Percentiles rank a stretch among this genome's conserved stretches.
These are phyloP conservation scores for Adineta ricciae DNA, from an alignment of 2,888 invertebrate genomes.

Conservation along the genomic window DNA sequence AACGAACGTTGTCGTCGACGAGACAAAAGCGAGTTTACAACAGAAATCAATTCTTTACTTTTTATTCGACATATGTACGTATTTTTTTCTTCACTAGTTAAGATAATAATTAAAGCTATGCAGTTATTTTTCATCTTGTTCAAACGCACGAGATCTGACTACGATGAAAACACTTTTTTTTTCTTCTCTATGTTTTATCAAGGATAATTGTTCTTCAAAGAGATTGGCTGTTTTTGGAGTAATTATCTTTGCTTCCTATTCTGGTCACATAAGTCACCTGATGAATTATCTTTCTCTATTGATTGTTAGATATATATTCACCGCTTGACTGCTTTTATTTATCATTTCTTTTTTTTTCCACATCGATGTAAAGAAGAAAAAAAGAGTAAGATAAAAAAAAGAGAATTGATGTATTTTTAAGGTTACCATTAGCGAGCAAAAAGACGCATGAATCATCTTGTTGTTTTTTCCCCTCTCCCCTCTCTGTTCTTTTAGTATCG, in stretches of 20 bases:
- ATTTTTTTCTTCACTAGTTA: not conserved
- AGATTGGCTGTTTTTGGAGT: not conserved
- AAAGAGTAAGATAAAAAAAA: not conserved
- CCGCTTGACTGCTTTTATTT: not conserved
- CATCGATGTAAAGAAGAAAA: not conserved
- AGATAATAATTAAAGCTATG: not conserved
- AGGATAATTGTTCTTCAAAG: no score
- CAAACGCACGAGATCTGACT: no score
- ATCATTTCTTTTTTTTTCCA: not conserved
- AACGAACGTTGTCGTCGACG: not conserved
- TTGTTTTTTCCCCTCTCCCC: not conserved
- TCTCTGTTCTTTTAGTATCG: not conserved
- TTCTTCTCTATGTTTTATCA: no score
- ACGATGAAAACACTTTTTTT: no score
- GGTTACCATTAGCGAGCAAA: not conserved
- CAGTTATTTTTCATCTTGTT: not conserved
- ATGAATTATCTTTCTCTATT: not conserved
- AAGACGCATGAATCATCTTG: not conserved
- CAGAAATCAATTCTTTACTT: not conserved
- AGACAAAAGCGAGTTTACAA: constrained; percentile 2
- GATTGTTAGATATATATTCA: not conserved
- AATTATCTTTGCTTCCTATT: not conserved
- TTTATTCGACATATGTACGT: not conserved
- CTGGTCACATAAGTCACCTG: not conserved
- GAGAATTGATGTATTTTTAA: not conserved